Evolutionary conservation across 2,888 invertebrate species (phyloP).

Genomic region (Drosophila cracens): DNA sequence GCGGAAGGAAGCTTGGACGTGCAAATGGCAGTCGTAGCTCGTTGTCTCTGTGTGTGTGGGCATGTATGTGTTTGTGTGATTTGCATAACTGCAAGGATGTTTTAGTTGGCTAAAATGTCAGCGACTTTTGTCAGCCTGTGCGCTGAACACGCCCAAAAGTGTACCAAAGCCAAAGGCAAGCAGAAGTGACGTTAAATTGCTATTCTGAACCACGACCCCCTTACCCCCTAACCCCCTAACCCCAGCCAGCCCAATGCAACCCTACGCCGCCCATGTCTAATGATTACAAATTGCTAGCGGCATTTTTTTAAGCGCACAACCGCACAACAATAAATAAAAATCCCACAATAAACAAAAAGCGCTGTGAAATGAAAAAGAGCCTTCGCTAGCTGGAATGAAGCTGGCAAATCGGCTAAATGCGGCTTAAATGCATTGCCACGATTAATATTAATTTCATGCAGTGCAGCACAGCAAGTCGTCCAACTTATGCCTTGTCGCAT

Average conservation of each 20-base stretch:
- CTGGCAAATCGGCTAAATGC: constrained; percentile 74
- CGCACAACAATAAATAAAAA: constrained; percentile 75
- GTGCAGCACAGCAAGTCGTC: constrained; percentile 63
- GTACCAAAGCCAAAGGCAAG: constrained; percentile 22
- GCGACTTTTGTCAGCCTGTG: constrained; percentile 52
- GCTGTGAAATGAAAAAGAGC: constrained; percentile 47
- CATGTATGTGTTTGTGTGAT: constrained; percentile 36
- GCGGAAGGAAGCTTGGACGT: constrained; percentile 48
- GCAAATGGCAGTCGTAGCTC: constrained; percentile 58
- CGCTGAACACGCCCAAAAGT: constrained; percentile 20
- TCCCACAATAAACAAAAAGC: constrained; percentile 64
- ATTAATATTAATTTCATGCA: constrained; percentile 79
- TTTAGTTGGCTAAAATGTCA: constrained; percentile 68
- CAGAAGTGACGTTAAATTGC: constrained; percentile 20
- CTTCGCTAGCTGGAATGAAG: constrained; percentile 30
- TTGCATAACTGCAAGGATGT: constrained; percentile 73
- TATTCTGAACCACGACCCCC: background rate
- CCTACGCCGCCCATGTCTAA: constrained; percentile 47
- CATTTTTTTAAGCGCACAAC: constrained; percentile 75
- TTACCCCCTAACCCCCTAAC: background rate
- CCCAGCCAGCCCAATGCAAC: background rate
- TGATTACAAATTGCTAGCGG: constrained; percentile 79
- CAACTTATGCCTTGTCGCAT: constrained; percentile 57
- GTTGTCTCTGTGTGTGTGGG: constrained; percentile 6
- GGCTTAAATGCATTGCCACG: constrained; percentile 78